Evolutionary conservation across 2,113 vertebrate genomes (phyloP).

Genomic region (Scartelaos histophorus): DNA sequence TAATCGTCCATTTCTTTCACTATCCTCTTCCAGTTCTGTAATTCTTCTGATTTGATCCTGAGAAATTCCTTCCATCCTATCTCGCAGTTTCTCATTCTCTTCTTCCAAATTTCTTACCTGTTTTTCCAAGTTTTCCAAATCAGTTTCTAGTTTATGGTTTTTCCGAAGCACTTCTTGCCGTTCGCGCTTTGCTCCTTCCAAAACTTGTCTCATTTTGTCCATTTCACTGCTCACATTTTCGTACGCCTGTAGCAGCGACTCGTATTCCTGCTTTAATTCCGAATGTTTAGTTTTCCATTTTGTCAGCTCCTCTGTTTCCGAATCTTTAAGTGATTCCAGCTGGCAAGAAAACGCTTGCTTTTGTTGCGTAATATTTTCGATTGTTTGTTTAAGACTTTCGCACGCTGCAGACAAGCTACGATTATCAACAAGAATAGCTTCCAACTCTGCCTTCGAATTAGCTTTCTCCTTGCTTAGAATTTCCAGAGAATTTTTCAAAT

Average conservation of each 20-base stretch:
- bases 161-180: slow-evolving; percentile 79
- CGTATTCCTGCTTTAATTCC: slow-evolving; percentile 86
- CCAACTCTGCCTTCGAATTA: slow-evolving; percentile 64
- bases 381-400: slow-evolving; percentile 86
- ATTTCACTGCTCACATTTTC: slow-evolving; percentile 87
- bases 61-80: slow-evolving; percentile 66
- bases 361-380: slow-evolving; percentile 87
- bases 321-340: slow-evolving; percentile 85
- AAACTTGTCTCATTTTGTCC: slow-evolving; percentile 85
- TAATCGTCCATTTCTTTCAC: slow-evolving; percentile 68
- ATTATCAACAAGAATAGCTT: slow-evolving; percentile 78
- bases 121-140: slow-evolving; percentile 69
- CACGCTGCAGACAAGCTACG: slow-evolving; percentile 83
- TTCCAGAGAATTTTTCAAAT: slow-evolving; percentile 49
- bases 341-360: slow-evolving; percentile 88
- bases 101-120: slow-evolving; percentile 62
- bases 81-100: slow-evolving; percentile 74
- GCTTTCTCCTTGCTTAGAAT: slow-evolving; percentile 61
- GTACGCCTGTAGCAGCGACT: slow-evolving; percentile 85
- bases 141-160: slow-evolving; percentile 67
- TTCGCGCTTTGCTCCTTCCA: slow-evolving; percentile 81
- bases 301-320: slow-evolving; percentile 84
- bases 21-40: slow-evolving; percentile 74
- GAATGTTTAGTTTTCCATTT: slow-evolving; percentile 85
- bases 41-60: slow-evolving; percentile 74